Conservation (phyloP, 2,113 vertebrate genomes). For the Rafetus swinhoei region DNA sequence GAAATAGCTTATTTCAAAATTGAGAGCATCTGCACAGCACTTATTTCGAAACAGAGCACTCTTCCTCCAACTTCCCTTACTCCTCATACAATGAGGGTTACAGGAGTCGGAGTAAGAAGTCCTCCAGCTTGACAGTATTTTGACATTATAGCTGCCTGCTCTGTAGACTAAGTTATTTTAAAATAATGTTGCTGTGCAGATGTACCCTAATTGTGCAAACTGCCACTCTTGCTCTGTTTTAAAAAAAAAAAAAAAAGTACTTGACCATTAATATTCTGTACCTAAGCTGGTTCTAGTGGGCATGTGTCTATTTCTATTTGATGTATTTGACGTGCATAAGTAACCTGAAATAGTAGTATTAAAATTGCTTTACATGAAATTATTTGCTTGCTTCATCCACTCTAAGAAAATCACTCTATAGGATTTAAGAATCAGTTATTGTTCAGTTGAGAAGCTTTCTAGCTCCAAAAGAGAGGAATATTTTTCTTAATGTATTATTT, state of each 20-base stretch:
- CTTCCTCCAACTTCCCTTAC: no score
- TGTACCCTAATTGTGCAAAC: background rate
- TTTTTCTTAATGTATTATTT: conserved; percentile 19
- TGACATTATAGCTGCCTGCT: no score
- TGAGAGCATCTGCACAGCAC: no score
- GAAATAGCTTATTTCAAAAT: no score
- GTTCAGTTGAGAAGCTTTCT: conserved; percentile 60
- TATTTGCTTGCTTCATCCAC: conserved; percentile 60
- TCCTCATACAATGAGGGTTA: no score
- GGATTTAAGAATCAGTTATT: conserved; percentile 25
- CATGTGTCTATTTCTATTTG: background rate
- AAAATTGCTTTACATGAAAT: conserved; percentile 66
- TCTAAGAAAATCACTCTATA: conserved; percentile 35
- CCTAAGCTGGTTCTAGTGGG: background rate
- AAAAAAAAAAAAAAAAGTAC: background rate
- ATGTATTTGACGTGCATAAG: conserved; percentile 36
- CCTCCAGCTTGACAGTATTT: no score
- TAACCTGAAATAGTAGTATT: conserved; percentile 43
- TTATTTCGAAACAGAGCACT: no score
- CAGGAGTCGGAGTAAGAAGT: no score
- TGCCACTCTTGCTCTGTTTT: background rate
- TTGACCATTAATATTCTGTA: background rate
- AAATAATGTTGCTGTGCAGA: no score
- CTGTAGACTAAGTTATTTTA: no score
- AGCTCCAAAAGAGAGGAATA: conserved; percentile 38